Conservation (phyloP, 2,797 vertebrate species). For the Buceros bicornis region DNA sequence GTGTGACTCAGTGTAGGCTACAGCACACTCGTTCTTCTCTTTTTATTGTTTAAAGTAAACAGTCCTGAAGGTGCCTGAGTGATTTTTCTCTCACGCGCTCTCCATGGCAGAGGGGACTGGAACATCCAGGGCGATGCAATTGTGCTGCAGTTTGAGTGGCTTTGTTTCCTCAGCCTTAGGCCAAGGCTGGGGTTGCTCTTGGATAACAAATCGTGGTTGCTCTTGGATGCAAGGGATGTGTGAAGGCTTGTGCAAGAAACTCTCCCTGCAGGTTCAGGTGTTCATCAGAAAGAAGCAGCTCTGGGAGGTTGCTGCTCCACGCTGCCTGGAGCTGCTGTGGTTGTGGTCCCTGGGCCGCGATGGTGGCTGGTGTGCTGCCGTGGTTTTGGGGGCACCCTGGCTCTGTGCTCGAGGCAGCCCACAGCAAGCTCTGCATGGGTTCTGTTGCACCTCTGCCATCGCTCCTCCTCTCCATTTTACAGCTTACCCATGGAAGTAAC, state of each 20-base stretch:
- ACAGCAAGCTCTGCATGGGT: background rate
- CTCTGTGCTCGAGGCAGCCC: background rate
- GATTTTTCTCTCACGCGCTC: background rate
- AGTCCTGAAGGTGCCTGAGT: background rate
- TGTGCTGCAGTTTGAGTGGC: background rate
- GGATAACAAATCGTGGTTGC: background rate
- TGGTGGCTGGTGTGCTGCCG: background rate
- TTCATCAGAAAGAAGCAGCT: background rate
- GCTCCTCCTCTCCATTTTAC: fast-evolving
- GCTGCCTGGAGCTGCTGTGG: background rate
- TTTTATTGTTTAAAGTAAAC: background rate
- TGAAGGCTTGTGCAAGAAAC: background rate
- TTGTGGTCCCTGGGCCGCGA: fast-evolving
- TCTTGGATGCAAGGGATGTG: background rate
- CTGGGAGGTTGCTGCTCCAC: background rate
- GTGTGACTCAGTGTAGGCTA: background rate
- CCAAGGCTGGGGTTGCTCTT: background rate
- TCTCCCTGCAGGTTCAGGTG: background rate
- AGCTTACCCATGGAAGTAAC: background rate
- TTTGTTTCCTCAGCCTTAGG: background rate
- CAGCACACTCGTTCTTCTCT: background rate
- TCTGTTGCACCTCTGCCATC: background rate
- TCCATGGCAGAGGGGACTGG: background rate
- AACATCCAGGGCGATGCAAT: background rate
- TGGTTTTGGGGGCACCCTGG: background rate